These are phyloP conservation scores for Bufo bufo DNA, from an alignment of 2,113 vertebrate genomes.

Conservation along the genomic window DNA sequence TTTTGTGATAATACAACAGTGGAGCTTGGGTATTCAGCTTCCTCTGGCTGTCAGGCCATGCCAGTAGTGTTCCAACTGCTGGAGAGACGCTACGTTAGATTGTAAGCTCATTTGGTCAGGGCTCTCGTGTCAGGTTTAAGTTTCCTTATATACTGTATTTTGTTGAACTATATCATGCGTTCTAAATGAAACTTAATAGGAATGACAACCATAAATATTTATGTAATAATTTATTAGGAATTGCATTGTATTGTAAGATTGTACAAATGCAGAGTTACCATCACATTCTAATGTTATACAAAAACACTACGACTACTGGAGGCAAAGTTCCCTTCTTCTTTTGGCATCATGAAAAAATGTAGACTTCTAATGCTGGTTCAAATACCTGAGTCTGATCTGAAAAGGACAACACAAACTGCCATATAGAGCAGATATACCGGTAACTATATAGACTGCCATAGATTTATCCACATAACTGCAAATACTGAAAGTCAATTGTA, in stretches of 20 bases:
- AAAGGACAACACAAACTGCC: not conserved
- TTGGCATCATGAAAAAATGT: not conserved
- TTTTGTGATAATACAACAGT: not conserved
- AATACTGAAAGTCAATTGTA: not conserved
- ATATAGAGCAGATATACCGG: not conserved
- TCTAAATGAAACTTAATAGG: not conserved
- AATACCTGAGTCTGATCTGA: not conserved
- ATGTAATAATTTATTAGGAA: slow-evolving; percentile 16
- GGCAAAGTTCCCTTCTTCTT: not conserved
- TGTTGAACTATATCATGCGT: not conserved
- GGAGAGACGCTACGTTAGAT: not conserved
- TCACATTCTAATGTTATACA: not conserved
- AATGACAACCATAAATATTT: not conserved
- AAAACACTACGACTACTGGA: not conserved
- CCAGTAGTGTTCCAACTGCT: too few species aligned
- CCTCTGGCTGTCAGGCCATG: too few species aligned
- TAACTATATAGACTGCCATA: not conserved
- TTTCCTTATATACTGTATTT: not conserved
- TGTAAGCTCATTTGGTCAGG: not conserved
- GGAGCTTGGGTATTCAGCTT: too few species aligned
- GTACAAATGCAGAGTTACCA: not conserved
- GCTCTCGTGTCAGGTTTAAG: not conserved
- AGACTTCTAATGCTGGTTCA: not conserved
- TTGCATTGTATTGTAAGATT: slow-evolving; percentile 5
- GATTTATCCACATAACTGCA: not conserved